Evolutionary conservation across 2,888 invertebrate genomes (phyloP).

Genomic region (Bellardia pandia): DNA sequence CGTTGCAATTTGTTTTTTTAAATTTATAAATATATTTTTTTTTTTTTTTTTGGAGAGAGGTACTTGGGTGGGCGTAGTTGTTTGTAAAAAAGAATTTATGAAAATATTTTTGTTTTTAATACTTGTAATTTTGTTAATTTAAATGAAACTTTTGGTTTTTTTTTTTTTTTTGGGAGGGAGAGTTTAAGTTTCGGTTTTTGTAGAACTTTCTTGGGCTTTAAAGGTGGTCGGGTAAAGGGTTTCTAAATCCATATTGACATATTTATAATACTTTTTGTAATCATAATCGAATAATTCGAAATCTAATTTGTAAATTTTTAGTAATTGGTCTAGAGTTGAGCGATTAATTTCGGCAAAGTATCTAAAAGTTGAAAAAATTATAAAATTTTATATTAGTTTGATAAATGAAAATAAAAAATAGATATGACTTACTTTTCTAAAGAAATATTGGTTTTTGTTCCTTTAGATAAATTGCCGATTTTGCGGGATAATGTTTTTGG

Average conservation of each 20-base stretch:
- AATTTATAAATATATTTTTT: conserved; percentile 58
- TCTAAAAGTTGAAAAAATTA: conserved; percentile 72
- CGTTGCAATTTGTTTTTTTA: conserved; percentile 18
- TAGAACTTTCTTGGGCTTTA: conserved; percentile 55
- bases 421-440: conserved; percentile 85
- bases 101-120: conserved; percentile 54
- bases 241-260: conserved; percentile 80
- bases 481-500: conserved; percentile 85
- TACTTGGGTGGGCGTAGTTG: conserved; percentile 73
- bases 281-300: conserved; percentile 89
- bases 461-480: conserved; percentile 84
- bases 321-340: conserved; percentile 86
- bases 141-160: neutral
- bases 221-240: conserved; percentile 40
- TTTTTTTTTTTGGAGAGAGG: conserved; percentile 64
- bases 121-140: conserved; percentile 16
- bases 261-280: conserved; percentile 85
- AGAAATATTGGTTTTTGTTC: conserved; percentile 84
- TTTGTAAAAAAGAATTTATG: conserved; percentile 67
- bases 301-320: conserved; percentile 87
- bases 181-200: conserved; percentile 51
- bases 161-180: neutral
- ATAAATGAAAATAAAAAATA: neutral
- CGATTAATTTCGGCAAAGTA: conserved; percentile 86
- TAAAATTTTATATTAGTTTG: neutral